Base-by-base conservation (phyloP, 2,888 invertebrate species). In the Mellilla xanthometata region DNA sequence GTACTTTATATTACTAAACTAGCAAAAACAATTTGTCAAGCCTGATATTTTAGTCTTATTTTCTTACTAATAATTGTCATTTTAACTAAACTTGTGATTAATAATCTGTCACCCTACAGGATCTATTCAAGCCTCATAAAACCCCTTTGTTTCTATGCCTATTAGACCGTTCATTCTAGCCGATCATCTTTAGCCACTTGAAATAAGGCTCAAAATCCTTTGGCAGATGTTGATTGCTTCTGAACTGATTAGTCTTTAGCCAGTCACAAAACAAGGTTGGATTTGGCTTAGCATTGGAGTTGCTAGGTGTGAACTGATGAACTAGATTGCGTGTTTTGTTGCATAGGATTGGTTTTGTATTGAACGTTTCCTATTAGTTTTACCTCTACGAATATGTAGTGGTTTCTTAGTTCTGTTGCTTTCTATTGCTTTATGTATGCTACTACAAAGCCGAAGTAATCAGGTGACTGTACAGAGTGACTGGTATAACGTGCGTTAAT, bases 91-190 rank as follows among this genome's bases (percentile, higher is more conserved):
- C 28, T 36, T 6, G 8, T 28, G 13, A 30, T 36, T 19, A 30
- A 36, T 36, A 42, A 42, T n/a, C 26, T 31, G 39, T 31, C 38
- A 27, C 9, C 12, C 43, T 22, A 39, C 32, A 23, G 26, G 24
- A 7, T 12, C 30, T 30, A 27, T 2, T 32, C 31, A 46, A 29
- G 22, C 13, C 31, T 22, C 23, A 40, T 36, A 40, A 27, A 34
- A 28, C 15, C 26, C 30, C 36, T 32, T 46, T 46, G 46, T 46
- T 19, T 19, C 15, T 19, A 19, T 6, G 6, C 15, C 15, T 19
- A 19, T 5, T 19, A 19, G 15, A 3, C 15, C 6, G 6, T 19
- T 19, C 43, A 36, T 36, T 22, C 27, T 28, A 12, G 19, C 28
- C 26, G 12, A 4, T 12, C 15, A 22, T 10, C 28, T 28, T 19